Conservation (phyloP, 2,113 vertebrate genomes). For the Ctenodactylus gundi region DNA sequence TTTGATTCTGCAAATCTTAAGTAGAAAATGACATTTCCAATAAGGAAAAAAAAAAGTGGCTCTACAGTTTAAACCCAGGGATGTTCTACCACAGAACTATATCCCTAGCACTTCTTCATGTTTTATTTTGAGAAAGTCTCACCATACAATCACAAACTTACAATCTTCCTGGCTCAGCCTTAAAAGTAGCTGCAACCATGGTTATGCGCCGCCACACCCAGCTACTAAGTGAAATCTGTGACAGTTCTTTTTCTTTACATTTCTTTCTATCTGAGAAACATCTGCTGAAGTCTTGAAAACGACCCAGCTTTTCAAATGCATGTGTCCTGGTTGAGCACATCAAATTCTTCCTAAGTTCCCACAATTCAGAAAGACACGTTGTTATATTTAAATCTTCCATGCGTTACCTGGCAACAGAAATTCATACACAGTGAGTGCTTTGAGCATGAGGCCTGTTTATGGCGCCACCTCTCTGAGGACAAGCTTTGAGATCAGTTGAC, state of each 20-base stretch:
- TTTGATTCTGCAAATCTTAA: neutral
- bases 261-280: constrained; percentile 1
- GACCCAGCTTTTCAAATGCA: neutral
- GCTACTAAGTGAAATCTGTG: neutral
- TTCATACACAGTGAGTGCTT: neutral
- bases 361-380: neutral
- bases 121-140: neutral
- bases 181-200: neutral
- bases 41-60: neutral
- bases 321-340: neutral
- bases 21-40: constrained; percentile 5
- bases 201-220: neutral
- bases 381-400: neutral
- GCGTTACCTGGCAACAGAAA: constrained; percentile 30
- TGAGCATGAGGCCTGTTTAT: constrained; percentile 31
- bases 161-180: neutral
- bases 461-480: constrained; percentile 13
- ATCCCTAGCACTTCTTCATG: neutral
- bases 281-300: neutral
- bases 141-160: neutral
- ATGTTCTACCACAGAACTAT: no score
- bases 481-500: neutral
- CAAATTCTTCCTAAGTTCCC: neutral
- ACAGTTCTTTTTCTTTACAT: neutral
- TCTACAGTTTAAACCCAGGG: no score